Percentiles rank a stretch among this genome's conserved stretches.
Evolutionary conservation across 2,888 invertebrate species (phyloP).

Genomic region (Cordilura impudica): DNA sequence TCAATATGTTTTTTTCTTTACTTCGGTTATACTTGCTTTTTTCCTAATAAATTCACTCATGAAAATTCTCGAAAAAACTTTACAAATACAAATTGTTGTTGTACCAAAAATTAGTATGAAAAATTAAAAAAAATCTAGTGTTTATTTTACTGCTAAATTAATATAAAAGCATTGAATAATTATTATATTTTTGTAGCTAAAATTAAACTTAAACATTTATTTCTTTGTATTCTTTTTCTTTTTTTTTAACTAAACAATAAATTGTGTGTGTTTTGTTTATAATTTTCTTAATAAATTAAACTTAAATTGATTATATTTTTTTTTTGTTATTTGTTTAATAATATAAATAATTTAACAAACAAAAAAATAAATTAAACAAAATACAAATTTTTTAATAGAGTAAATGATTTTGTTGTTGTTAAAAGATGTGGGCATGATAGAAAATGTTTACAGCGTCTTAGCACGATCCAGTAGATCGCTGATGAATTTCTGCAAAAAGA

Average conservation of each 20-base stretch:
- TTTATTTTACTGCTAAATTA: constrained; percentile 6
- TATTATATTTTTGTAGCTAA: constrained; percentile 27
- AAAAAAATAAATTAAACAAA: constrained; percentile 65
- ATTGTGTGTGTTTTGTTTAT: constrained; percentile 6
- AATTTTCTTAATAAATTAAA: constrained; percentile 53
- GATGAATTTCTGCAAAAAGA: constrained; percentile 89
- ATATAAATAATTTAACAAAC: constrained; percentile 70
- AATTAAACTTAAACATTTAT: constrained; percentile 39
- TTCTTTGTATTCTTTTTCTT: background rate
- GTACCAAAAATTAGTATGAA: background rate
- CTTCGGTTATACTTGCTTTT: background rate
- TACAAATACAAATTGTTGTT: too few species aligned
- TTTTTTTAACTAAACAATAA: background rate
- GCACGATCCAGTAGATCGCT: constrained; percentile 92
- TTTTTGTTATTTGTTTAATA: background rate
- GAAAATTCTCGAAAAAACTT: too few species aligned
- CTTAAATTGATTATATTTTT: constrained; percentile 62
- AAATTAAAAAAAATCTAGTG: background rate
- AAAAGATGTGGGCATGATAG: constrained; percentile 46
- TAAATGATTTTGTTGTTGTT: constrained; percentile 41
- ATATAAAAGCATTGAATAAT: constrained; percentile 17
- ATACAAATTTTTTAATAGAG: constrained; percentile 54
- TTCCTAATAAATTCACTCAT: too few species aligned
- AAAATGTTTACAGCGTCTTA: constrained; percentile 83
- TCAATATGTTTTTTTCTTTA: background rate